These are phyloP conservation scores for Taxidea taxus DNA, from an alignment of 2,113 vertebrate genomes.

Conservation along the genomic window DNA sequence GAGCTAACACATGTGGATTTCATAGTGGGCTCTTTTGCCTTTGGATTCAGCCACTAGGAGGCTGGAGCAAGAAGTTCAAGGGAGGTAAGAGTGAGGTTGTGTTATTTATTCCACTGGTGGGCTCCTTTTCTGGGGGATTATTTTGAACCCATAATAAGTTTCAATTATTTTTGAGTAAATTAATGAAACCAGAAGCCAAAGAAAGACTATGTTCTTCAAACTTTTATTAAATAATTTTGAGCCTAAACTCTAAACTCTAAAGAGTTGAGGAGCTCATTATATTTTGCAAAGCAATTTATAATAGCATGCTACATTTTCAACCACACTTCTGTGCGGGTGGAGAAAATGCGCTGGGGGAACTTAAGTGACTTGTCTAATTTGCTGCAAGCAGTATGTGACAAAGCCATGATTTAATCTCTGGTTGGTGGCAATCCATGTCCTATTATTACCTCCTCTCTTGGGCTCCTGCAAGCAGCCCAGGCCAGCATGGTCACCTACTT, in stretches of 20 bases:
- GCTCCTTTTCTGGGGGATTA: neutral
- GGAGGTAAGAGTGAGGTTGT: neutral
- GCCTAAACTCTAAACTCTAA: too few species aligned
- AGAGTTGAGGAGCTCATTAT: neutral
- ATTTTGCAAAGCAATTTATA: neutral
- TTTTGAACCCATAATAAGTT: neutral
- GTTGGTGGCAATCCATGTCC: neutral
- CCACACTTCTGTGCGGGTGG: neutral
- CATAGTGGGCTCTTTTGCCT: neutral
- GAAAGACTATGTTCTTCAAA: neutral
- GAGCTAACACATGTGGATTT: rapidly evolving
- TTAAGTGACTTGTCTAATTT: neutral
- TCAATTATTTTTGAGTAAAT: neutral
- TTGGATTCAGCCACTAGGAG: neutral
- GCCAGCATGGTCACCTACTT: neutral
- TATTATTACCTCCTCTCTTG: neutral
- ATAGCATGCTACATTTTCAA: neutral
- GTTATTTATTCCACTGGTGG: neutral
- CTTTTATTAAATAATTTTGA: neutral
- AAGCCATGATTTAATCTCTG: neutral
- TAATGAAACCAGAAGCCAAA: neutral
- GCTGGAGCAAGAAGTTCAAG: neutral
- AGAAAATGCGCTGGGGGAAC: neutral
- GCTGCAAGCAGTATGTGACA: neutral
- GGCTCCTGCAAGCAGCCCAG: neutral